phyloP scores from a whole-genome alignment of 1,140 invertebrate genomes.

The Trypoxylus dichotomus region DNA sequence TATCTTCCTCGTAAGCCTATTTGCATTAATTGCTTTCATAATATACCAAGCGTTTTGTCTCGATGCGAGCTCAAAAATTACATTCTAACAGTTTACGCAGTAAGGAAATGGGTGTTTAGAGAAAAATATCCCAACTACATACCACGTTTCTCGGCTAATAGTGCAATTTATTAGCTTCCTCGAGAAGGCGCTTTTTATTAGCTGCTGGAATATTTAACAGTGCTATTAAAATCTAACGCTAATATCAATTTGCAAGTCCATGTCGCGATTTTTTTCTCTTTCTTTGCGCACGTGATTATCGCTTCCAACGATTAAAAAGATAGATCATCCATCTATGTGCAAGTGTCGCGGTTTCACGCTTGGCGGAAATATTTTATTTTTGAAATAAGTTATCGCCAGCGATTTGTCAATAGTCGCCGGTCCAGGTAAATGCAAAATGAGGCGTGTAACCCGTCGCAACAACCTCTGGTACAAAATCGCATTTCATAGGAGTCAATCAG shows the following conservation, averaged over 20 bases:
- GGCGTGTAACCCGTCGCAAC: background rate
- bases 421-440: background rate
- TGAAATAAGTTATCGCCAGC: background rate
- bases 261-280: background rate
- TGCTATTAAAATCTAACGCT: conserved; percentile 9
- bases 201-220: conserved; percentile 4
- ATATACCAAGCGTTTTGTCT: conserved; percentile 2
- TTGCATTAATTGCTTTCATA: background rate
- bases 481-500: background rate
- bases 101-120: conserved; percentile 6
- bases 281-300: background rate
- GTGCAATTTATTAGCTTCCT: conserved; percentile 6
- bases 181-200: background rate
- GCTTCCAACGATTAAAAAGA: background rate
- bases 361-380: background rate
- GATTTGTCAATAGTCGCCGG: background rate
- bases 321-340: background rate
- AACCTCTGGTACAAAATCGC: no score
- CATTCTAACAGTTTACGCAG: conserved; percentile 11
- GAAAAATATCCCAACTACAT: conserved; percentile 8
- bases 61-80: background rate
- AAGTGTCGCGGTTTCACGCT: background rate
- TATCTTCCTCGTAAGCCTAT: background rate
- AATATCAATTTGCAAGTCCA: conserved; percentile 2
- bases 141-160: background rate